Conservation (phyloP, 2,888 invertebrate genomes). For the Nemurella pictetii region DNA sequence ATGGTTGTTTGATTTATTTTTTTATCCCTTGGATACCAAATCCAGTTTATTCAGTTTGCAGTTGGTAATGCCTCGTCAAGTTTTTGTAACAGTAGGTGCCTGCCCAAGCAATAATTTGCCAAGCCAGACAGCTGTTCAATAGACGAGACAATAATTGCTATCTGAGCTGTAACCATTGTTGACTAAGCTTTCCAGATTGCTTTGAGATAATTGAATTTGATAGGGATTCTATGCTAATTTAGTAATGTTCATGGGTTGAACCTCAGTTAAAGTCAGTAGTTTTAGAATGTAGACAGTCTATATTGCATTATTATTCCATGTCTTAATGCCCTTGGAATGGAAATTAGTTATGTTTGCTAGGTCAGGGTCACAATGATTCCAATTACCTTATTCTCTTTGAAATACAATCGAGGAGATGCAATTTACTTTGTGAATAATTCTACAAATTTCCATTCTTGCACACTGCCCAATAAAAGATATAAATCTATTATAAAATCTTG, state of each 20-base stretch:
- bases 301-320: too few species aligned
- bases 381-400: too few species aligned
- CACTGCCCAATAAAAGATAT: too few species aligned
- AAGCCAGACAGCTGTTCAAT: not conserved
- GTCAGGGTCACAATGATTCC: not conserved
- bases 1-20: not conserved
- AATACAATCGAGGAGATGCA: too few species aligned
- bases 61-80: too few species aligned
- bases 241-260: not conserved
- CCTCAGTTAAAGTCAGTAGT: too few species aligned
- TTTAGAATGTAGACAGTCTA: too few species aligned
- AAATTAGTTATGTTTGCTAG: not conserved
- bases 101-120: too few species aligned
- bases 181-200: not conserved
- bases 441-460: too few species aligned
- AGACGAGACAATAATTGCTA: not conserved
- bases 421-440: too few species aligned
- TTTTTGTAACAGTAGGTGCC: too few species aligned
- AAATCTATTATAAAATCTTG: too few species aligned
- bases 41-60: not conserved
- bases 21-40: not conserved
- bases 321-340: not conserved
- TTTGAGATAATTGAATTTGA: not conserved
- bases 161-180: not conserved
- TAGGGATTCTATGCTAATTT: not conserved